Evolutionary conservation across 2,797 vertebrate species (phyloP).

Genomic region (Mareca penelope): DNA sequence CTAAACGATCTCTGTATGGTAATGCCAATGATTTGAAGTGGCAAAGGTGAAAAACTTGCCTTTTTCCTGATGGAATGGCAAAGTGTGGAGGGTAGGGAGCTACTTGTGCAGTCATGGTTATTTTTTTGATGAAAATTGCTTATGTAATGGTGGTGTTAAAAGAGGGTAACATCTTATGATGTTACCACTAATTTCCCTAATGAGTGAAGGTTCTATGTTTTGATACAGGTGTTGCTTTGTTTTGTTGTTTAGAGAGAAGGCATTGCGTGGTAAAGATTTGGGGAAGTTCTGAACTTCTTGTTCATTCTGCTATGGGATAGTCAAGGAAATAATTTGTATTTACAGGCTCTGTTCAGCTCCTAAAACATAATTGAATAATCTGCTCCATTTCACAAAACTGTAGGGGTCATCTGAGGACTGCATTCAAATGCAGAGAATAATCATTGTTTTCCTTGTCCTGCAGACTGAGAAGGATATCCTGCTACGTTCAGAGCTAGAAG

Average conservation of each 20-base stretch:
- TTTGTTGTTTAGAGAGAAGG: background rate
- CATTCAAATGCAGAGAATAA: background rate
- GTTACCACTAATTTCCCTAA: background rate
- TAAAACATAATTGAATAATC: background rate
- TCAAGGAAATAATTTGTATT: background rate
- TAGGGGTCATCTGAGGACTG: background rate
- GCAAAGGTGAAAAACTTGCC: background rate
- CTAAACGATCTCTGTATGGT: background rate
- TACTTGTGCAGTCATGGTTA: background rate
- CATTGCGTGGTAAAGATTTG: background rate
- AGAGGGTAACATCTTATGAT: background rate
- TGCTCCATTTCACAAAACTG: background rate
- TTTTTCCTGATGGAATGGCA: background rate
- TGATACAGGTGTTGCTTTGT: background rate
- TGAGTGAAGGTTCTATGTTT: background rate
- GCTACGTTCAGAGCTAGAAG: conserved; percentile 89
- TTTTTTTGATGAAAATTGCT: background rate
- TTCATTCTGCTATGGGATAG: background rate
- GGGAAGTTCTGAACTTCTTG: background rate
- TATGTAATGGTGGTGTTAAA: background rate
- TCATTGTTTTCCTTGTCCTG: background rate
- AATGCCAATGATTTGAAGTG: background rate
- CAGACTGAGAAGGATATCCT: conserved; percentile 96
- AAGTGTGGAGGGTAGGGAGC: background rate
- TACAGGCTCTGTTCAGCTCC: background rate